phyloP scores from a whole-genome alignment of 2,113 vertebrate genomes.

The Larimichthys crocea region DNA sequence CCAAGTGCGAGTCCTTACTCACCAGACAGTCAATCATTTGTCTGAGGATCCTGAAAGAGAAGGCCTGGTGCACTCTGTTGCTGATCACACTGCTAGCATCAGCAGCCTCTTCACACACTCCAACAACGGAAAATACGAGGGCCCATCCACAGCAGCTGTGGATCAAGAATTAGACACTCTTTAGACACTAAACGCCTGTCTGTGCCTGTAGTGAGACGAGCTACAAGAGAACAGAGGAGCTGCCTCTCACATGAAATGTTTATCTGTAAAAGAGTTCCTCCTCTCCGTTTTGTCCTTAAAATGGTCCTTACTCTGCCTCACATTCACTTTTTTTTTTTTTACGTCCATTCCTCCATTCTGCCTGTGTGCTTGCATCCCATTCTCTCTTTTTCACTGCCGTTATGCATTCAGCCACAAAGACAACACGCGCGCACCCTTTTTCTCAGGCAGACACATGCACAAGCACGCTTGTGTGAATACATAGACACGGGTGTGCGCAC shows the following conservation, averaged over 20 bases:
- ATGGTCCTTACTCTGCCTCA: not conserved
- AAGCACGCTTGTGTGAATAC: constrained; percentile 25
- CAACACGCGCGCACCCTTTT: not conserved
- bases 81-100: constrained; percentile 62
- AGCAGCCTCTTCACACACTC: constrained; percentile 66
- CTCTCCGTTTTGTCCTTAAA: constrained; percentile 14
- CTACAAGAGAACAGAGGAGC: not conserved
- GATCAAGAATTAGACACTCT: constrained; percentile 39
- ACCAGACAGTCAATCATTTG: constrained; percentile 47
- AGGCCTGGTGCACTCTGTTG: constrained; percentile 25
- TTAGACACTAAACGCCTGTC: constrained; percentile 30
- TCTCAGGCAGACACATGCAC: constrained; percentile 13
- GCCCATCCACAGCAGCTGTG: constrained; percentile 65
- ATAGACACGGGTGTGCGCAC: not conserved
- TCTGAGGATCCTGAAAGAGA: constrained; percentile 34
- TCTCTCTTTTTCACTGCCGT: constrained; percentile 19
- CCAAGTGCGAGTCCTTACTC: constrained; percentile 40
- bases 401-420: constrained; percentile 33
- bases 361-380: constrained; percentile 5
- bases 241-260: not conserved
- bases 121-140: constrained; percentile 56
- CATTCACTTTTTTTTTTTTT: not conserved
- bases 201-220: not conserved
- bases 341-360: not conserved
- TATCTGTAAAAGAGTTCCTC: not conserved